Evolutionary conservation across 2,888 invertebrate species (phyloP).

Genomic region (Hydraecia micacea): DNA sequence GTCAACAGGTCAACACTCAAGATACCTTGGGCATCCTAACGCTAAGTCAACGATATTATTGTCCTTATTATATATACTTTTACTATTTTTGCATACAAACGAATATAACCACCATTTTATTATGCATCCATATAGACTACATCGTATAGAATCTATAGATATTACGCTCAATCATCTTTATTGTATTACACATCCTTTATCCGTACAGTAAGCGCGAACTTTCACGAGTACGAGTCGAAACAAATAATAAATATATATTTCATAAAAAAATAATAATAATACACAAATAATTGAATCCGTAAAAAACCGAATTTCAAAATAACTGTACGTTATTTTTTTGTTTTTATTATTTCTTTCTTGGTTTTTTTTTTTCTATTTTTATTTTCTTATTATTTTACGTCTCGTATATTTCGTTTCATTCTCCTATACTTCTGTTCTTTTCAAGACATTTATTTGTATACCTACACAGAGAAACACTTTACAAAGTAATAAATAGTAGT

Average conservation of each 20-base stretch:
- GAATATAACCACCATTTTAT: slow-evolving; percentile 84
- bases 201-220: slow-evolving; percentile 82
- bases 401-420: slow-evolving; percentile 77
- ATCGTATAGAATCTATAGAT: slow-evolving; percentile 79
- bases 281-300: slow-evolving; percentile 78
- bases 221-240: slow-evolving; percentile 70
- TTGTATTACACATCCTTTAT: slow-evolving; percentile 79
- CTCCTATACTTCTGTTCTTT: slow-evolving; percentile 87
- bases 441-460: slow-evolving; percentile 81
- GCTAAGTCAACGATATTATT: slow-evolving; percentile 87
- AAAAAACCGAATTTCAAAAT: slow-evolving; percentile 76
- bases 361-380: slow-evolving; percentile 76
- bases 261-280: slow-evolving; percentile 64
- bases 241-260: slow-evolving; percentile 67
- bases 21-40: slow-evolving; percentile 89
- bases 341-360: slow-evolving; percentile 72
- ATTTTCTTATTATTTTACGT: slow-evolving; percentile 72
- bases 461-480: slow-evolving; percentile 90
- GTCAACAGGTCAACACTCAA: slow-evolving; percentile 87
- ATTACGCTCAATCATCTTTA: slow-evolving; percentile 79
- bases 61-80: slow-evolving; percentile 87
- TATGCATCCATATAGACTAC: slow-evolving; percentile 83
- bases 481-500: slow-evolving; percentile 85
- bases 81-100: slow-evolving; percentile 88
- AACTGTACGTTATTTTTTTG: slow-evolving; percentile 72